Base-by-base conservation (phyloP, 2,888 invertebrate species). In the Dasypolia templi region DNA sequence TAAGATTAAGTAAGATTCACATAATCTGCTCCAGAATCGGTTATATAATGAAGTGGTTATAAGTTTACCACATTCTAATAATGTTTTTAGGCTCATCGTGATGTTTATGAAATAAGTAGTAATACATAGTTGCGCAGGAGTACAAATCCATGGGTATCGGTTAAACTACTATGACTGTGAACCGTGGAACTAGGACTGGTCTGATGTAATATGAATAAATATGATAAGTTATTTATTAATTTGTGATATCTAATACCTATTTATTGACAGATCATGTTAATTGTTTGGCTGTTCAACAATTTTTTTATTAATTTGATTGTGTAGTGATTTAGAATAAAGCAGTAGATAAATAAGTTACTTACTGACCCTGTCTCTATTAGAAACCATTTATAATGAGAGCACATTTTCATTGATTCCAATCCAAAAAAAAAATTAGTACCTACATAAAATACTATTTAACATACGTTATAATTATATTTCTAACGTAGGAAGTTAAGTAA, bases 91-190 rank as follows among this genome's bases (percentile, higher is more conserved):
- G 53, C 29, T 46, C 55, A 55, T 76, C n/a, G 35, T 63, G 67
- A 83, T 64, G 72, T 65, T 53, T 72, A 67, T 78, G 42, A 73
- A 84, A 79, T 82, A 67, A 61, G 66, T 49, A 59, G 46, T 76
- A 81, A 74, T 78, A 65, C 53, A 68, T 68, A 78, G 72, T 77
- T 85, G 70, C 76, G 51, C 69, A 75, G 55, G 63, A 63, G 58
- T 58, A 67, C 56, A 67, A 76, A 76, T 72, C 71, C 49, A 42
- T 64, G 53, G 22, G 5, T 58, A 67, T 70, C 2, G 44, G 55
- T 73, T 72, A 51, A n/a, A 74, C 81, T 29, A 77, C 81, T 19
- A n/a, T 14, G 35, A 81, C 29, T 86, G 9, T 2, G 76, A 66
- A 83, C 11, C 12, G 22, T 17, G 9, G 17, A 6, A 29, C 12